phyloP scores from a whole-genome alignment of 2,113 vertebrate genomes.

The Alouatta palliata region DNA sequence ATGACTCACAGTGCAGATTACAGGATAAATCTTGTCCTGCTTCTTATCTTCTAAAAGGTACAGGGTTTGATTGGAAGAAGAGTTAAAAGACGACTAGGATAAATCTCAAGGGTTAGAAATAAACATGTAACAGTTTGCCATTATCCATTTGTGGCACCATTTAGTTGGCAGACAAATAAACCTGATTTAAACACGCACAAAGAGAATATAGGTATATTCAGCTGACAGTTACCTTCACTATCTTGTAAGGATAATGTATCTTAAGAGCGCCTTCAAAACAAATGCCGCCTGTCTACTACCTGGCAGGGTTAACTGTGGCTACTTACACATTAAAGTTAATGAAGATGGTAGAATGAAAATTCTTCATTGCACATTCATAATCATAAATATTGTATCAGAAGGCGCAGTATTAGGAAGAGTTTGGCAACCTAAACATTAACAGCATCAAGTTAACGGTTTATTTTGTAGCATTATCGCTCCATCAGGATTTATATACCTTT shows the following conservation, averaged over 20 bases:
- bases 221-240: constrained; percentile 27
- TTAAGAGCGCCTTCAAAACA: constrained; percentile 46
- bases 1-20: background rate
- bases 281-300: constrained; percentile 28
- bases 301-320: constrained; percentile 42
- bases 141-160: background rate
- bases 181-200: constrained; percentile 9
- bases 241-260: background rate
- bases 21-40: background rate
- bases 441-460: constrained; percentile 33
- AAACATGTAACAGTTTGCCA: background rate
- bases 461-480: constrained; percentile 10
- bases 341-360: constrained; percentile 64
- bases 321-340: constrained; percentile 59
- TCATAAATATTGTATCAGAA: constrained; percentile 63
- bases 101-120: constrained; percentile 28
- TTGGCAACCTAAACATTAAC: constrained; percentile 39
- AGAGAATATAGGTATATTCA: background rate
- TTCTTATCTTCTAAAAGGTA: constrained; percentile 5
- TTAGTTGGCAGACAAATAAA: constrained; percentile 14
- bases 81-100: background rate
- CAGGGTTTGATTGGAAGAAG: background rate
- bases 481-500: constrained; percentile 53
- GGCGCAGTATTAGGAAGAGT: constrained; percentile 41
- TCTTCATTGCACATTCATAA: constrained; percentile 41